Conservation (phyloP, 2,797 vertebrate species). For the Schizothorax lantsangensis region DNA sequence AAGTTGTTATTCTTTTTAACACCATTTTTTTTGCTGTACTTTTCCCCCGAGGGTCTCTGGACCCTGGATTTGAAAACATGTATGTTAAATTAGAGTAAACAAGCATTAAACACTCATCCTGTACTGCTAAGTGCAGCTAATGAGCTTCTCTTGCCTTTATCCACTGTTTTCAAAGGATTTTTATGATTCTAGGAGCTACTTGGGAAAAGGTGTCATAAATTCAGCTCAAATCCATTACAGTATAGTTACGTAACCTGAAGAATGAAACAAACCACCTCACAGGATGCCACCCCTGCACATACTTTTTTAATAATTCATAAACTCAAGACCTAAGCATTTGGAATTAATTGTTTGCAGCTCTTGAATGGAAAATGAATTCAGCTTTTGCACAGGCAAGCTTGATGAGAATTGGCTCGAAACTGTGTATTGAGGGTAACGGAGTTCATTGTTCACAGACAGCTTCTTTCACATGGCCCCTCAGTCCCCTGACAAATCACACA, state of each 20-base stretch:
- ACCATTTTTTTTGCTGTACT: not conserved
- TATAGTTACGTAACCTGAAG: conserved; percentile 17
- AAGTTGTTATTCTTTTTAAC: too few species aligned
- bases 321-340: conserved; percentile 37
- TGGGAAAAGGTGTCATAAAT: not conserved
- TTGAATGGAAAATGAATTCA: conserved; percentile 60
- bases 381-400: conserved; percentile 51
- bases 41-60: not conserved
- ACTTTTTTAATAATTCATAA: conserved; percentile 50
- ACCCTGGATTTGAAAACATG: not conserved
- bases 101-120: not conserved
- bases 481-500: conserved; percentile 62
- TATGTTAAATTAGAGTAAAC: not conserved
- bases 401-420: conserved; percentile 61
- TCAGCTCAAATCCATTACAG: not conserved
- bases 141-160: not conserved
- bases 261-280: conserved; percentile 11
- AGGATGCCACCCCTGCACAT: conserved; percentile 15
- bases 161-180: not conserved
- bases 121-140: not conserved
- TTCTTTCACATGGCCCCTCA: conserved; percentile 62
- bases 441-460: conserved; percentile 65
- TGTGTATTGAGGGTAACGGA: conserved; percentile 58
- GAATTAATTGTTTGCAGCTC: conserved; percentile 50
- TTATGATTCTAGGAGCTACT: not conserved